Base-by-base conservation (phyloP, 2,888 invertebrate species). In the Apamea monoglypha region DNA sequence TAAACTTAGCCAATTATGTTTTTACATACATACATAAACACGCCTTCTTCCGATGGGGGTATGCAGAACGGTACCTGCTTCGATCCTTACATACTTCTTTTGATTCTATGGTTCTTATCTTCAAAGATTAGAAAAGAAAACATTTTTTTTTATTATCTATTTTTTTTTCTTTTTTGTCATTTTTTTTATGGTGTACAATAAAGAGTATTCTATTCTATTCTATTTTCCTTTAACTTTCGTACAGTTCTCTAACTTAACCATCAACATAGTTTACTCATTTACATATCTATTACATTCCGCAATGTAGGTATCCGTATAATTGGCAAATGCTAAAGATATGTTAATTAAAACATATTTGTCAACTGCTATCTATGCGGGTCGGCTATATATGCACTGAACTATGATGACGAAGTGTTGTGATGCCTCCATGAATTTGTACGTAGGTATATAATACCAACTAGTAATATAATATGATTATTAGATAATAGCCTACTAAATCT, bases 341-440 rank as follows among this genome's bases (percentile, higher is more conserved):
- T 64, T 82, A 87, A 87, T 87, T 80, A 80, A 83, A 86, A 80
- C 88, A 81, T 88, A 87, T 87, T 88, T 86, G 81, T 81, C 87
- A 78, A 66, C 36, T 76, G 73, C 50, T 83, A 86, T 75, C 86
- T 78, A 80, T 53, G 61, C 69, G 47, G 36, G 53, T 67, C 50
- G 10, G 70, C 10, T 78, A 29, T 67, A 44, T 81, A 67, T 69
- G 74, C 78, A 78, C 21, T 83, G 69, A 85, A 32, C 72, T 78
- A 73, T 83, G 74, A 73, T 83, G 74, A 67, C 32, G 59, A 36
- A 71, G 53, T 59, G 25, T 40, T 29, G 21, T 36, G 44, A 61
- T 74, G 21, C 40, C 10, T 16, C 61, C 53, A 3, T 56, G 61
- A 53, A 70, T 71, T 71, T 64, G 36, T 64, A 25, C 14, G 21